phyloP scores from a whole-genome alignment of 2,113 vertebrate species.

The Asarcornis scutulata region DNA sequence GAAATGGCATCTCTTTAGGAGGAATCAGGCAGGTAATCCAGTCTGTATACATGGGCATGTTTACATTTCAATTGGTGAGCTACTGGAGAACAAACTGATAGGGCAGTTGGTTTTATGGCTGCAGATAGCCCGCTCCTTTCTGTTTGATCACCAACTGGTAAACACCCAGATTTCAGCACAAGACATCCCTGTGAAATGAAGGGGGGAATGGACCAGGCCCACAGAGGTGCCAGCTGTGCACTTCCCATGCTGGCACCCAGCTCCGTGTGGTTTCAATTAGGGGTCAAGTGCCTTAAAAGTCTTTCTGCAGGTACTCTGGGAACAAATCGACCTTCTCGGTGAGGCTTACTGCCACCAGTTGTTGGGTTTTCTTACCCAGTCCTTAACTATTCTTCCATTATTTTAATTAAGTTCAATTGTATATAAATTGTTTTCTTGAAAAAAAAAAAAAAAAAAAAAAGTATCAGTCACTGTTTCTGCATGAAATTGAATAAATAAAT shows the following conservation, averaged over 20 bases:
- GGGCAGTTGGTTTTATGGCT: neutral
- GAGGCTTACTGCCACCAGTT: neutral
- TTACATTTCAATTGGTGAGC: constrained; percentile 23
- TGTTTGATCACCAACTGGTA: neutral
- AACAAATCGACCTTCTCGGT: neutral
- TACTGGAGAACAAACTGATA: constrained; percentile 13
- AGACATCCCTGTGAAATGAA: neutral
- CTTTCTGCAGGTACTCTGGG: neutral
- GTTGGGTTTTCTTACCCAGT: neutral
- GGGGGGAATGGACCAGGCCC: neutral
- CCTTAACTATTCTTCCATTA: neutral
- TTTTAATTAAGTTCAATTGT: neutral
- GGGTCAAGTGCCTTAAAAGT: neutral
- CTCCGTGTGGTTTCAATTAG: neutral
- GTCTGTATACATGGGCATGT: neutral
- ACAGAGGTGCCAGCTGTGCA: neutral
- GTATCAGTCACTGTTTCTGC: neutral
- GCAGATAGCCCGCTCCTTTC: neutral
- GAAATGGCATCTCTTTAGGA: constrained; percentile 23
- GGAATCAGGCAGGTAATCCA: constrained; percentile 53
- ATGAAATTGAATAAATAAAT: too few relatives aligned
- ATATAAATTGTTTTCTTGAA: neutral
- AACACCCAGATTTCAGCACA: neutral
- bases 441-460: neutral
- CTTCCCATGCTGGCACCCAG: neutral